Conservation (phyloP, 92 coral and sea anemone species). For the Epizoanthus illoricatus region DNA sequence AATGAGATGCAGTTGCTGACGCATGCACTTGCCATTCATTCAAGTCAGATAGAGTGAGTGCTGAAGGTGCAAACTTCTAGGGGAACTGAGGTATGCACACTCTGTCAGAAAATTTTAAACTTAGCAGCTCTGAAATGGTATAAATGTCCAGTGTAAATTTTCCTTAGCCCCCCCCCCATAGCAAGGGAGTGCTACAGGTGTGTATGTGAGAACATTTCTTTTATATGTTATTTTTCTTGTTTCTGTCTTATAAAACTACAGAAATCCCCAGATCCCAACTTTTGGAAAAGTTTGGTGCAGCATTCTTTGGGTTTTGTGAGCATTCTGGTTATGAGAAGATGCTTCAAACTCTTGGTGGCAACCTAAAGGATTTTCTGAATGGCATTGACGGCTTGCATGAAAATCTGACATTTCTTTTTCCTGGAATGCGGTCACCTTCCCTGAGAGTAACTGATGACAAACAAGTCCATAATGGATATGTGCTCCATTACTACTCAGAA, state of each 20-base stretch:
- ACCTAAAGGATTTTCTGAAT: conserved; percentile 82
- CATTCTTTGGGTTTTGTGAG: conserved; percentile 78
- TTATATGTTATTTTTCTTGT: not conserved
- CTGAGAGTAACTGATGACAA: conserved; percentile 80
- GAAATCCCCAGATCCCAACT: conserved; percentile 71
- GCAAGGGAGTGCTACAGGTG: no score
- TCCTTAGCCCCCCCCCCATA: no score
- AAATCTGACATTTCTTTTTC: conserved; percentile 81
- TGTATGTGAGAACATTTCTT: not conserved
- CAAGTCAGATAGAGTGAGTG: no score
- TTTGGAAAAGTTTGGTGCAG: conserved; percentile 87
- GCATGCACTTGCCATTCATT: no score
- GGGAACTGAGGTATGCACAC: no score
- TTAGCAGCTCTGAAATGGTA: no score
- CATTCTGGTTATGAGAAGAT: conserved; percentile 85
- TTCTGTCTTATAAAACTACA: not conserved
- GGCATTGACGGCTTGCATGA: conserved; percentile 91
- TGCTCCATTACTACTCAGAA: conserved; percentile 82
- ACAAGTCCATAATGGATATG: conserved; percentile 66
- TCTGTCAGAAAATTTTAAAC: no score
- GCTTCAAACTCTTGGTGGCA: conserved; percentile 80
- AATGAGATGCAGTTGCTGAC: no score
- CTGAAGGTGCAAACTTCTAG: no score
- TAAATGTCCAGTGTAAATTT: no score
- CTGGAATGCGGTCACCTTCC: conserved; percentile 97